Percentiles rank a stretch among this genome's conserved stretches.
Conservation (phyloP, 2,888 invertebrate species). For the Myopa testacea region DNA sequence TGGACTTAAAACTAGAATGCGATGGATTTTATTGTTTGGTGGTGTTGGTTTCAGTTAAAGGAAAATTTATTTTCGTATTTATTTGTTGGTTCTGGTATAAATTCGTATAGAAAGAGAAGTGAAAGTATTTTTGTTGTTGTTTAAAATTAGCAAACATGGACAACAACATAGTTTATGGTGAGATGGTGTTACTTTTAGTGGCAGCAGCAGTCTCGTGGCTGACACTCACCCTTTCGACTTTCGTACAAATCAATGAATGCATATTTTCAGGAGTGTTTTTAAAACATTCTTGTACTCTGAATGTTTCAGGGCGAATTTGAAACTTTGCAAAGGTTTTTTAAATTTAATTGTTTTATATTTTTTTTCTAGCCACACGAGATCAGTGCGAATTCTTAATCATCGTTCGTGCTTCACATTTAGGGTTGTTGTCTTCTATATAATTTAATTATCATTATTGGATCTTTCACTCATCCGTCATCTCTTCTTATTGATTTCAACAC, state of each 20-base stretch:
- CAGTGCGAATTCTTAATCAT: no score
- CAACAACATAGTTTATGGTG: no score
- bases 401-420: not conserved
- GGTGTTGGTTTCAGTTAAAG: constrained; percentile 8
- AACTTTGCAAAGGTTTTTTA: no score
- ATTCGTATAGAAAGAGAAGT: not conserved
- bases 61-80: not conserved
- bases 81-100: no score
- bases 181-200: no score
- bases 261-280: not conserved
- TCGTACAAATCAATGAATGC: not conserved
- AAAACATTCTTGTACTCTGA: not conserved
- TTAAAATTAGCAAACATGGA: constrained; percentile 23
- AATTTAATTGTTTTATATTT: no score
- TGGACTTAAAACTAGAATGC: not conserved
- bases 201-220: no score
- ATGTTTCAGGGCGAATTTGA: no score
- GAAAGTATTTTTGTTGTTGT: constrained; percentile 9
- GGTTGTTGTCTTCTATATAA: not conserved
- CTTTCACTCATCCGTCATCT: not conserved
- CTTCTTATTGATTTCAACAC: not conserved
- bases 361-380: no score
- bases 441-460: not conserved
- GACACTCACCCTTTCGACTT: not conserved
- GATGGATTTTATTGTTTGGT: not conserved